Base-by-base conservation (phyloP, 2,113 vertebrate species). In the Calidris pygmaea region DNA sequence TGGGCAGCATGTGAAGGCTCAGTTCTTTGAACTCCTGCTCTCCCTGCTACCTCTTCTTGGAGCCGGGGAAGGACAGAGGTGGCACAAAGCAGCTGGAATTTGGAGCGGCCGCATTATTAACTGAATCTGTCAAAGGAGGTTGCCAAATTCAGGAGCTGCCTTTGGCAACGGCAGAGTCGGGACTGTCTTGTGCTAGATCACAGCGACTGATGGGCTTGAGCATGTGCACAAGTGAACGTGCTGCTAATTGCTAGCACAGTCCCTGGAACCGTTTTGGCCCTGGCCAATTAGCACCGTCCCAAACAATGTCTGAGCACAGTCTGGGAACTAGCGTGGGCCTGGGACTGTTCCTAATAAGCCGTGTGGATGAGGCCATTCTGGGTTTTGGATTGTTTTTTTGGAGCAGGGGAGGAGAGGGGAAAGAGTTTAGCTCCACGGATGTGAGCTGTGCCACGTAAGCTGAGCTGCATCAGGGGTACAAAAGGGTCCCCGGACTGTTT, bases 211-310 rank as follows among this genome's bases (percentile, higher is more conserved):
- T 89, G 84, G 60, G 77, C 47, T 87, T 20, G 52, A 93, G 77
- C 66, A 75, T 89, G 77, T 95, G 89, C 1, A 0, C 81, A 79
- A 94, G 79, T 91, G 91, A 94, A 87, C 7, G 8, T 87, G 66
- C 66, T 93, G 62, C 89, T 96, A 95, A 91, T 96, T 96, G 81
- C 74, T 89, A 79, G 66, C 91, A 92, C 77, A 94, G 89, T 70
- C 86, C 37, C 89, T 93, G 87, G 91, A 95, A 96, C 34, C 0
- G 1, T 85, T 95, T 89, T 87, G 87, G 88, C 73, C 65, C 84
- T 82, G 80, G 73, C 84, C 95, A 89, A 96, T 97, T 94, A 97
- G 87, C 93, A 92, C 86, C 2, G 11, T 94, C 91, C 74, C 87
- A 89, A 95, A 92, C 80, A 96, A 92, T 91, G 84, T 94, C 89